Percentiles rank a stretch among this genome's conserved stretches.
Evolutionary conservation across 2,113 vertebrate genomes (phyloP).

Genomic region (Puma concolor): DNA sequence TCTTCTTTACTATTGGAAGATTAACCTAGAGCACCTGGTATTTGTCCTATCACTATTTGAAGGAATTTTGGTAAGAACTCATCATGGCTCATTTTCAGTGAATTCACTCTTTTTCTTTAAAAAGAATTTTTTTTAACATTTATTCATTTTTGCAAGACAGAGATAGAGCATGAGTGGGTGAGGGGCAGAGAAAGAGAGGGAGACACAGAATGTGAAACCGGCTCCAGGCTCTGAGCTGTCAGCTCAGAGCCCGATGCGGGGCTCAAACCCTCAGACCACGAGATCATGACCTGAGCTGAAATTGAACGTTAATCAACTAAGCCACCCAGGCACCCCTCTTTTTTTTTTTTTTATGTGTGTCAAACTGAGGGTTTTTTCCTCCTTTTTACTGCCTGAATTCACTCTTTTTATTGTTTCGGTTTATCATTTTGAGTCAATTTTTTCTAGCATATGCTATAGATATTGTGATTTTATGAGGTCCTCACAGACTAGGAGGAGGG

Average conservation of each 20-base stretch:
- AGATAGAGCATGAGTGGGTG: too few species aligned
- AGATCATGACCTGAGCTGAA: too few species aligned
- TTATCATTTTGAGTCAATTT: neutral
- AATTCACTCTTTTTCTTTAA: neutral
- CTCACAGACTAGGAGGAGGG: neutral
- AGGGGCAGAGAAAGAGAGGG: too few species aligned
- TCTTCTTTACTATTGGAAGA: neutral
- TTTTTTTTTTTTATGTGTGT: neutral
- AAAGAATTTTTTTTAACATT: too few species aligned
- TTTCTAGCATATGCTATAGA: neutral
- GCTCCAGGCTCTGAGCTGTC: too few species aligned
- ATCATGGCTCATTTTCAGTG: neutral
- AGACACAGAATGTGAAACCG: too few species aligned
- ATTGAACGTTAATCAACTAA: too few species aligned
- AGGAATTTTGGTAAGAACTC: neutral
- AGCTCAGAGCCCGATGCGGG: too few species aligned
- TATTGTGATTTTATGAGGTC: neutral
- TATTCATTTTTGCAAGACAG: too few species aligned
- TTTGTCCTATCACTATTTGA: too few species aligned
- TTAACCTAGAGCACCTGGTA: neutral
- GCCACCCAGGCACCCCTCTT: neutral
- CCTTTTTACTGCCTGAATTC: neutral
- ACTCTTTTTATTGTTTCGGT: neutral
- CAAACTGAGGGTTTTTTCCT: neutral
- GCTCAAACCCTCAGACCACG: fast-evolving